These are phyloP conservation scores for Agrilus biguttatus DNA, from an alignment of 2,888 invertebrate genomes.

Conservation along the genomic window DNA sequence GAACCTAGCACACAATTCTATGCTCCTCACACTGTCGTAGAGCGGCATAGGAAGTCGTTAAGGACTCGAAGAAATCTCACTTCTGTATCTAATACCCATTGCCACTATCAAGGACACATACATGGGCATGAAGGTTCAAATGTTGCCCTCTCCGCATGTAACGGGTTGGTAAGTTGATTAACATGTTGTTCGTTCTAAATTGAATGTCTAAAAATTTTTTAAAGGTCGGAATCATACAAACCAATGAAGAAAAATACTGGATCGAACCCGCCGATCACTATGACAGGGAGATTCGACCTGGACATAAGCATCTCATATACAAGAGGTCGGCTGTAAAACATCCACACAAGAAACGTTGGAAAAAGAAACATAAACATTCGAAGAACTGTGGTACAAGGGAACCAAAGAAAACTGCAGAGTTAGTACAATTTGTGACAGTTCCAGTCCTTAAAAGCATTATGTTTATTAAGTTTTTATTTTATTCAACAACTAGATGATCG, in stretches of 20 bases:
- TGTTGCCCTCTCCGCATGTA: constrained; percentile 68
- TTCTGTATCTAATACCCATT: constrained; percentile 38
- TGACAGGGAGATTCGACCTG: constrained; percentile 25
- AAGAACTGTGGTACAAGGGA: constrained; percentile 43
- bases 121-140: constrained; percentile 52
- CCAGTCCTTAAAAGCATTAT: too few species aligned
- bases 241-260: constrained; percentile 52
- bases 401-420: constrained; percentile 35
- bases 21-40: constrained; percentile 56
- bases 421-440: constrained; percentile 10
- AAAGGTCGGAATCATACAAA: constrained; percentile 54
- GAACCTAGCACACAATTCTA: constrained; percentile 50
- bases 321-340: constrained; percentile 47
- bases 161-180: constrained; percentile 61
- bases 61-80: constrained; percentile 38
- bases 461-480: too few species aligned
- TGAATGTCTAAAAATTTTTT: background rate
- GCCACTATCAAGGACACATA: constrained; percentile 68
- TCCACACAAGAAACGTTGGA: constrained; percentile 29
- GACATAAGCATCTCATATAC: constrained; percentile 53
- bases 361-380: constrained; percentile 35
- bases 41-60: constrained; percentile 43
- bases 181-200: constrained; percentile 2
- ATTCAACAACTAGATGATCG: too few species aligned
- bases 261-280: constrained; percentile 54